A percentile compares a stretch with the other conserved stretches of the same genome.
These are phyloP conservation scores for Caenorhabditis zanzibari DNA, from an alignment of 2,888 invertebrate genomes.

Conservation along the genomic window DNA sequence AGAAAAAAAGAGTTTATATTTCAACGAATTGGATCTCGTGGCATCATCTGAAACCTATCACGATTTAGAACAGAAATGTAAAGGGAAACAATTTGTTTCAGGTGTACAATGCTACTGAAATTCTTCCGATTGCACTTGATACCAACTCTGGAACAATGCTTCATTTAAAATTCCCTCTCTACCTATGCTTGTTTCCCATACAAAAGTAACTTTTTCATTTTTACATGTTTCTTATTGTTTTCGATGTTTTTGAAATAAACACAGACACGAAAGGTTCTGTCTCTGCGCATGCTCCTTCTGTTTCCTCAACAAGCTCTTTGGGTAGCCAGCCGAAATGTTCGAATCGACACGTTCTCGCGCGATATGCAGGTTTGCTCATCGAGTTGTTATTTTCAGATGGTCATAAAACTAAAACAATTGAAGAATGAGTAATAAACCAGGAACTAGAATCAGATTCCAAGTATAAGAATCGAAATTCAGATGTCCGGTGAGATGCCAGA, in stretches of 20 bases:
- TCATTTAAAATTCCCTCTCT: too few species aligned
- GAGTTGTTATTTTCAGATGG: conserved; percentile 30
- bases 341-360: conserved; percentile 62
- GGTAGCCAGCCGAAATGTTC: conserved; percentile 43
- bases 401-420: conserved; percentile 4
- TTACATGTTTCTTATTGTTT: not conserved
- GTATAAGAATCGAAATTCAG: conserved; percentile 2
- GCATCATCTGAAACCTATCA: too few species aligned
- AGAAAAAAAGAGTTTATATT: not conserved
- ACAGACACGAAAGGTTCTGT: conserved; percentile 32
- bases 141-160: too few species aligned
- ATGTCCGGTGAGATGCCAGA: not conserved
- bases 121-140: too few species aligned
- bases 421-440: conserved; percentile 4
- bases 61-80: too few species aligned
- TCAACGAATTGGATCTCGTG: too few species aligned
- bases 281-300: conserved; percentile 17
- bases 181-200: not conserved
- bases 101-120: too few species aligned
- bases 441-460: conserved; percentile 7
- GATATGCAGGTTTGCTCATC: conserved; percentile 53
- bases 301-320: conserved; percentile 40
- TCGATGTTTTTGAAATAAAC: conserved; percentile 45
- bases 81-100: too few species aligned
- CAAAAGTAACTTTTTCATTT: not conserved